A percentile compares a stretch with the other conserved stretches of the same genome.
phyloP scores from a whole-genome alignment of 2,113 vertebrate genomes.

The Taurulus bubalis region DNA sequence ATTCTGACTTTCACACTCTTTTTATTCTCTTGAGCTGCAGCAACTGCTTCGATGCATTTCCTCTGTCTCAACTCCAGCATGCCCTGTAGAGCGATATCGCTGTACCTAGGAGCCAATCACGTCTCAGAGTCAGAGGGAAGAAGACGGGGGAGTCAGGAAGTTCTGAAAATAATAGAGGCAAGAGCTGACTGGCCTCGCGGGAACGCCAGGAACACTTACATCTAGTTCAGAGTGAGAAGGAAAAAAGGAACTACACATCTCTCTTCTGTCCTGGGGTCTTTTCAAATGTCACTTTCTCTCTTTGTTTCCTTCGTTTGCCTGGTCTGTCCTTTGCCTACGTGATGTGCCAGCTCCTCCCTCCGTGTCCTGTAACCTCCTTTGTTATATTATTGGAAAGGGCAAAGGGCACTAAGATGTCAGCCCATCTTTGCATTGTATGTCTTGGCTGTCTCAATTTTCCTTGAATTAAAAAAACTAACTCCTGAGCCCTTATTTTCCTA shows the following conservation, averaged over 20 bases:
- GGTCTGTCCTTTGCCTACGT: slow-evolving; percentile 39
- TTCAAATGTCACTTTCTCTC: slow-evolving; percentile 71
- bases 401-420: slow-evolving; percentile 25
- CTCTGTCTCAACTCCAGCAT: slow-evolving; percentile 8
- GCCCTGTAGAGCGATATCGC: slow-evolving; percentile 13
- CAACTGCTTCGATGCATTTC: slow-evolving; percentile 22
- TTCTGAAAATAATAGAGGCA: slow-evolving; percentile 51
- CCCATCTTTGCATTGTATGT: slow-evolving; percentile 16
- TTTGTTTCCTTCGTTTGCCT: slow-evolving; percentile 29
- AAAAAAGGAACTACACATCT: slow-evolving; percentile 38
- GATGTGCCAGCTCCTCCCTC: slow-evolving; percentile 22
- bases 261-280: slow-evolving; percentile 50
- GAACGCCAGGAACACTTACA: slow-evolving; percentile 55
- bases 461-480: slow-evolving; percentile 8
- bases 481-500: background rate
- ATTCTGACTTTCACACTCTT: slow-evolving; percentile 21
- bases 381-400: slow-evolving; percentile 53
- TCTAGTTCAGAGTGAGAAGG: slow-evolving; percentile 46
- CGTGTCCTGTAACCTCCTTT: slow-evolving; percentile 30
- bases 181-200: slow-evolving; percentile 46
- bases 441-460: slow-evolving; percentile 13
- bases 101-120: slow-evolving; percentile 59
- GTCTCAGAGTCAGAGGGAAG: slow-evolving; percentile 51
- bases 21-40: slow-evolving; percentile 6
- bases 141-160: slow-evolving; percentile 50